Percentiles rank a stretch among this genome's conserved stretches.
Evolutionary conservation across 64 coral and sea anemone species (phyloP).

Genomic region (Exaiptasia diaphana): DNA sequence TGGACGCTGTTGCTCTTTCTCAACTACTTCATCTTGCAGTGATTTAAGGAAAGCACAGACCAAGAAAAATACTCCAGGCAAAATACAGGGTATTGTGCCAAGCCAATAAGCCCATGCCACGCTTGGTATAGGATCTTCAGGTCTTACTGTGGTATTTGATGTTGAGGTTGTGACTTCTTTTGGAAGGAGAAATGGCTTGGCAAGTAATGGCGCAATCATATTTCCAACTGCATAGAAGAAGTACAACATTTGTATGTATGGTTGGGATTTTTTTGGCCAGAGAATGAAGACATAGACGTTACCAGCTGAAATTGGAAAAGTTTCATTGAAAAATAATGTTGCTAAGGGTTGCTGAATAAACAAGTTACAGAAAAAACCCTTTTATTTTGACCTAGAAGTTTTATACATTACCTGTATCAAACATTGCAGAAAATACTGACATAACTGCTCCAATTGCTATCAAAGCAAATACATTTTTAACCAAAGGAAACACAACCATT

Average conservation of each 20-base stretch:
- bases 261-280: constrained; percentile 68
- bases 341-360: no score
- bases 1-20: constrained; percentile 4
- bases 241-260: constrained; percentile 80
- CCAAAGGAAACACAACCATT: constrained; percentile 60
- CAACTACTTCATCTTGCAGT: constrained; percentile 1
- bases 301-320: constrained; percentile 53
- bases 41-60: background rate
- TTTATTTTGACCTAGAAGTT: no score
- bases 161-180: background rate
- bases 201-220: constrained; percentile 67
- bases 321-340: no score
- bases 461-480: constrained; percentile 24
- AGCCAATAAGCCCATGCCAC: constrained; percentile 40
- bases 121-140: background rate
- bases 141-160: background rate
- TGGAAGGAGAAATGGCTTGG: constrained; percentile 65
- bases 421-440: constrained; percentile 36
- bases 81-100: background rate
- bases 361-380: no score
- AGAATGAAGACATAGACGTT: constrained; percentile 73
- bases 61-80: constrained; percentile 9
- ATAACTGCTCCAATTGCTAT: constrained; percentile 38
- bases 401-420: constrained; percentile 86
- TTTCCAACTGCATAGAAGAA: constrained; percentile 74